These are phyloP conservation scores for Rhagoletis zephyria DNA, from an alignment of 1,140 invertebrate species.

Conservation along the genomic window DNA sequence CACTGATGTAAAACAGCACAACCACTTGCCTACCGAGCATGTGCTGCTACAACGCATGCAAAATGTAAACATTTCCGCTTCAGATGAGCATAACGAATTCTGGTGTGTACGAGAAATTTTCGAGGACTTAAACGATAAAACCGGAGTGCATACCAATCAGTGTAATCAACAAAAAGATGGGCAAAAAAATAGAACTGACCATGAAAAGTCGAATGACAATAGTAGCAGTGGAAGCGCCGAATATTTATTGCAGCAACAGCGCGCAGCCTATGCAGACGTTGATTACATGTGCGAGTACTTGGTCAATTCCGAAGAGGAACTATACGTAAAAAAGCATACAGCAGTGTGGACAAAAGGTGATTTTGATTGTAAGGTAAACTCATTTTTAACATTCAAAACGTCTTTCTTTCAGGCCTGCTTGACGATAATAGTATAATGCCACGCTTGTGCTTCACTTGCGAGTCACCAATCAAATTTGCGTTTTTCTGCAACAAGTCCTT, in stretches of 20 bases:
- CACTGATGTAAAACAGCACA: constrained; percentile 68
- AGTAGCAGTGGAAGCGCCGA: not conserved
- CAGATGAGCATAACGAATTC: constrained; percentile 78
- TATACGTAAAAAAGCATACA: constrained; percentile 88
- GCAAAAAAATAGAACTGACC: constrained; percentile 53
- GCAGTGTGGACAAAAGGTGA: constrained; percentile 85
- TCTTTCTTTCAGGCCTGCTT: constrained; percentile 59
- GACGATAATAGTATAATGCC: constrained; percentile 71
- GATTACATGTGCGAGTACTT: constrained; percentile 67
- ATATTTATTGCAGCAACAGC: constrained; percentile 21
- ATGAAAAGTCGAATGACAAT: constrained; percentile 14
- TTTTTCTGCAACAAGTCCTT: constrained; percentile 78
- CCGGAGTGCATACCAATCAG: constrained; percentile 61
- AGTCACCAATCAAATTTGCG: constrained; percentile 86
- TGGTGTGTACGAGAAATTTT: constrained; percentile 79
- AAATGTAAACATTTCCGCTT: constrained; percentile 81
- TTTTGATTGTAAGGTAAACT: not conserved
- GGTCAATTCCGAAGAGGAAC: constrained; percentile 84
- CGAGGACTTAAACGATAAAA: constrained; percentile 61
- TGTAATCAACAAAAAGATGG: constrained; percentile 57
- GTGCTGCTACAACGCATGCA: constrained; percentile 81
- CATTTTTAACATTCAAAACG: not conserved
- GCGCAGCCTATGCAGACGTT: not conserved
- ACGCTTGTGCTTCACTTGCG: constrained; percentile 84
- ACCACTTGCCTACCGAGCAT: constrained; percentile 74